Base-by-base conservation (phyloP, 1,140 invertebrate species). In the Drosophila repletoides region DNA sequence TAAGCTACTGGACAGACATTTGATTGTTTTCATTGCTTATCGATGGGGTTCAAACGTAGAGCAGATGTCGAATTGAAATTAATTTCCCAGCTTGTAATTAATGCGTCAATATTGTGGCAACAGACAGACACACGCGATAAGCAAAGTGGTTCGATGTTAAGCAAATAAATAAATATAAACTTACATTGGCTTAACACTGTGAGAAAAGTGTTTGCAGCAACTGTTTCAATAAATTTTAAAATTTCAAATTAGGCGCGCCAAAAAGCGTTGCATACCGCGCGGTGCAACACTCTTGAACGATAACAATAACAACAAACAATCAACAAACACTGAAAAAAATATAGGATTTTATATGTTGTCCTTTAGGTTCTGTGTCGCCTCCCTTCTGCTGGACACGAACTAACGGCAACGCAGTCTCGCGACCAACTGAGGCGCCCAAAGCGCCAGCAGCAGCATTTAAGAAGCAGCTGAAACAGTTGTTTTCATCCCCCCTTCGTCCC, bases 401-500 rank as follows among this genome's bases (percentile, higher is more conserved):
- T 66, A 75, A 84, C 74, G 60, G 70, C 74, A 64, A 66, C 64
- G 81, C 81, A 80, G 80, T 80, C 81, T 66, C 80, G 81, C 80
- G 80, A 87, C 80, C 81, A 80, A 86, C 80, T 86, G 80, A 87
- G 59, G 76, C 68, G 59, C 64, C 36, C 29, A 31, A 40, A 64
- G 48, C 64, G 41, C 29, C 51, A 33, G 56, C 72, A 73, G 51
- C 61, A 63, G 38, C 81, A 80, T 86, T 86, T 86, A 87, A 86
- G 64, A 51, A 74, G 56, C 63, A 60, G 68, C 61, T 61, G 45
- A 51, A 66, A 51, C 63, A 59, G 63, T 36, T 34, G 55, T 41
- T 59, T n/a, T n/a, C n/a, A n/a, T n/a, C n/a, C n/a, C n/a, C n/a
- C n/a, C n/a, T n/a, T n/a, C n/a, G n/a, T n/a, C n/a, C n/a, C n/a